Evolutionary conservation across 1,140 invertebrate species (phyloP).

Genomic region (Rhopalosiphum maidis): DNA sequence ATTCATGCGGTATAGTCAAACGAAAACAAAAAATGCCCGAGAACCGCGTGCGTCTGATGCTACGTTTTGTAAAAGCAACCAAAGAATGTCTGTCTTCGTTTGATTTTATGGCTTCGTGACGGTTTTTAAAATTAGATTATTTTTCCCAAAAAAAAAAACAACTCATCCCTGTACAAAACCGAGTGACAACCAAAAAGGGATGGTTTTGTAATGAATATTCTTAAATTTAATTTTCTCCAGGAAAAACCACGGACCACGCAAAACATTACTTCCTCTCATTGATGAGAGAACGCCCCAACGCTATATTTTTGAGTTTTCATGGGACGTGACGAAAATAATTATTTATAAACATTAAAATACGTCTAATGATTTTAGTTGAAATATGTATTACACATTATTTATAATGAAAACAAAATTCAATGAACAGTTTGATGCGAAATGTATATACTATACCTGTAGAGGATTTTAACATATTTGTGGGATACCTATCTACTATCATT

Average conservation of each 20-base stretch:
- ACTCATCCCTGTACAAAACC: neutral
- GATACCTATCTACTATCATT: neutral
- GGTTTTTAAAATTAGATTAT: constrained; percentile 42
- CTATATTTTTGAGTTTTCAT: neutral
- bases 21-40: neutral
- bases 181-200: neutral
- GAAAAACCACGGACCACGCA: neutral
- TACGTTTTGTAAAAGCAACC: neutral
- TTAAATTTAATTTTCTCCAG: constrained; percentile 30
- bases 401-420: neutral
- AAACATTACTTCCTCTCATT: constrained; percentile 9
- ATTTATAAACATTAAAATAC: neutral
- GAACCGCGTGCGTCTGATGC: neutral
- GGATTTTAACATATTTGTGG: neutral
- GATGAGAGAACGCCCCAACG: neutral
- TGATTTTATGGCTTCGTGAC: constrained; percentile 23
- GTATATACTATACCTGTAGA: neutral
- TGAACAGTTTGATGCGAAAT: neutral
- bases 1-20: constrained; percentile 15
- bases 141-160: neutral
- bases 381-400: neutral
- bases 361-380: constrained; percentile 17
- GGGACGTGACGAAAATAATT: constrained; percentile 51
- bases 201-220: constrained; percentile 39
- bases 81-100: neutral